These are phyloP conservation scores for Scelioninae gen. 2 DNA, from an alignment of 2,888 invertebrate genomes.

Conservation along the genomic window DNA sequence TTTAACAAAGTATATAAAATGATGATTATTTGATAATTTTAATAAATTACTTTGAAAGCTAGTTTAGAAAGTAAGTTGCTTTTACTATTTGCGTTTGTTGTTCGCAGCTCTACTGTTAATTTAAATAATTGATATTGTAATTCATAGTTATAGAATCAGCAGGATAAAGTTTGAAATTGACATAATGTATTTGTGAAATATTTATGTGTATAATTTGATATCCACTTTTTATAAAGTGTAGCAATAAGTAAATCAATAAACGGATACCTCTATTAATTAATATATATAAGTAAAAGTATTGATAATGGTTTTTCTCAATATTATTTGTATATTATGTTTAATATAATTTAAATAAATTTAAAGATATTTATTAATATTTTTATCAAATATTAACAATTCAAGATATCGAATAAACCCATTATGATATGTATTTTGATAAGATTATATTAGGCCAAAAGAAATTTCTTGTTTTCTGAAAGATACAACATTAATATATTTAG, in stretches of 20 bases:
- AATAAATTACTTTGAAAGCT: slow-evolving; percentile 24
- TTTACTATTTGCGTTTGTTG: slow-evolving; percentile 9
- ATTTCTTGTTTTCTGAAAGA: no score
- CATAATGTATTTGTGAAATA: slow-evolving; percentile 7
- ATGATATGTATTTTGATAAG: no score
- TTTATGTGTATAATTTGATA: slow-evolving; percentile 4
- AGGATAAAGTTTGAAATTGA: slow-evolving; percentile 15
- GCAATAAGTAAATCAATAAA: neutral
- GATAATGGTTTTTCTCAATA: no score
- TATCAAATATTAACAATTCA: no score
- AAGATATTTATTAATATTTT: no score
- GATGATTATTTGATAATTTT: slow-evolving; percentile 23
- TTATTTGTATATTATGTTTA: no score
- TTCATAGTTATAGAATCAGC: slow-evolving; percentile 25
- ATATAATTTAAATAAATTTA: no score
- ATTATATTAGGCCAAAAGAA: no score
- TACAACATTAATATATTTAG: no score
- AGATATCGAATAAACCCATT: no score
- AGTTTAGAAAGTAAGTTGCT: slow-evolving; percentile 35
- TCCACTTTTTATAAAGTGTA: neutral
- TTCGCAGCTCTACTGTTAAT: slow-evolving; percentile 26
- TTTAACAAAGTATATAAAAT: no score
- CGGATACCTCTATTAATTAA: neutral
- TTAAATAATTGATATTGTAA: slow-evolving; percentile 27
- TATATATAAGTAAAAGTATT: no score